Evolutionary conservation across 2,113 vertebrate genomes (phyloP).

Genomic region (Thunnus thynnus): DNA sequence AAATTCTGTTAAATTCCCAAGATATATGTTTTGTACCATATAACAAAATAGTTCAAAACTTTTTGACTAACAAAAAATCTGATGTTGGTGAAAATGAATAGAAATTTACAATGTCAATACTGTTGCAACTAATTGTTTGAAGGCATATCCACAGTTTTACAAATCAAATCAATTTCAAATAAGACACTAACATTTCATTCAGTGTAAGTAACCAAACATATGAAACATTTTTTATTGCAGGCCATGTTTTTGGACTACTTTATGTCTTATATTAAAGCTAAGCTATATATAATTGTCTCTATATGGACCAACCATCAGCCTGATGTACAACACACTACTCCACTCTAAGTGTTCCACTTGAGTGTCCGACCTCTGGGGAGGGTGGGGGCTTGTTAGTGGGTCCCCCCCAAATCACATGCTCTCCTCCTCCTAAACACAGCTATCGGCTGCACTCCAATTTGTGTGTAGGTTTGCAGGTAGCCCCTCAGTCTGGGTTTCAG

Average conservation of each 20-base stretch:
- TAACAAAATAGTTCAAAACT: not conserved
- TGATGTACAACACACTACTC: conserved; percentile 13
- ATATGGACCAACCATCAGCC: conserved; percentile 51
- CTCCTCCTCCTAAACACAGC: no score
- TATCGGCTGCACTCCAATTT: no score
- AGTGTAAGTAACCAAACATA: not conserved
- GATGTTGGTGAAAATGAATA: not conserved
- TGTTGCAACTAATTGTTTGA: not conserved
- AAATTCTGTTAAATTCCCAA: not conserved
- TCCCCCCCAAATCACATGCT: no score
- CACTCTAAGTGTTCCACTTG: conserved; percentile 33
- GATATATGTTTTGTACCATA: not conserved
- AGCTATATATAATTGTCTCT: conserved; percentile 22
- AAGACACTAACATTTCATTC: not conserved
- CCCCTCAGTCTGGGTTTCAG: no score
- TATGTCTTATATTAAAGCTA: not conserved
- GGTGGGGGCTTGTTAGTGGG: no score
- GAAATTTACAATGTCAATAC: not conserved
- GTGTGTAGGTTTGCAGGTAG: no score
- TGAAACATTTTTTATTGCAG: not conserved
- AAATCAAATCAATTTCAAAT: not conserved
- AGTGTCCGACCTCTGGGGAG: no score
- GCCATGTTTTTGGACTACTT: not conserved
- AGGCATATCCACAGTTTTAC: not conserved
- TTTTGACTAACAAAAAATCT: not conserved